These are phyloP conservation scores for Eleutherodactylus coqui DNA, from an alignment of 2,797 vertebrate species.

Conservation along the genomic window DNA sequence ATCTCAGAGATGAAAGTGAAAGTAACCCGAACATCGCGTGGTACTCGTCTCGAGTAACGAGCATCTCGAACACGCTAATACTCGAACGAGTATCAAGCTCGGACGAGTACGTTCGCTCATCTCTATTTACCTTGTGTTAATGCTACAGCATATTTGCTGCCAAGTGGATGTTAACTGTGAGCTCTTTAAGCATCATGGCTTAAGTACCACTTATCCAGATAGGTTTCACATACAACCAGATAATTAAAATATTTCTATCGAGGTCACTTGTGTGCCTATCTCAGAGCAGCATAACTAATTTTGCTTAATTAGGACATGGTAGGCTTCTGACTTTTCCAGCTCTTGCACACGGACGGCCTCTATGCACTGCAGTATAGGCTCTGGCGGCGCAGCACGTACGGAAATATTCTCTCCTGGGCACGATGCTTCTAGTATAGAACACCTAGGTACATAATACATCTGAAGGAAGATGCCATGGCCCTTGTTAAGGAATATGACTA, in stretches of 20 bases:
- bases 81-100: too few species aligned
- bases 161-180: not conserved
- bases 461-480: not conserved
- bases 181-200: not conserved
- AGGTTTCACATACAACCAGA: not conserved
- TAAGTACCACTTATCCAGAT: conserved; percentile 9
- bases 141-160: not conserved
- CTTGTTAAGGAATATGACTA: too few species aligned
- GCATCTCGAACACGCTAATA: too few species aligned
- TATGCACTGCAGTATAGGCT: not conserved
- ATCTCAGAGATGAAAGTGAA: too few species aligned
- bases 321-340: not conserved
- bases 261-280: not conserved
- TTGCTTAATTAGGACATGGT: not conserved
- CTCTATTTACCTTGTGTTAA: not conserved
- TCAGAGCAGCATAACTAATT: not conserved
- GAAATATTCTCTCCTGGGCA: too few species aligned
- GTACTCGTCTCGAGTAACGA: too few species aligned
- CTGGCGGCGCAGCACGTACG: too few species aligned
- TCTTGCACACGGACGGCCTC: not conserved
- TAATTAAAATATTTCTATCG: conserved; percentile 1
- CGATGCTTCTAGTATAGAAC: not conserved
- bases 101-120: too few species aligned
- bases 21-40: too few species aligned
- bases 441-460: accelerated